Percentiles rank a stretch among this genome's conserved stretches.
Conservation (phyloP, 2,113 vertebrate genomes). For the Percina caprodes region DNA sequence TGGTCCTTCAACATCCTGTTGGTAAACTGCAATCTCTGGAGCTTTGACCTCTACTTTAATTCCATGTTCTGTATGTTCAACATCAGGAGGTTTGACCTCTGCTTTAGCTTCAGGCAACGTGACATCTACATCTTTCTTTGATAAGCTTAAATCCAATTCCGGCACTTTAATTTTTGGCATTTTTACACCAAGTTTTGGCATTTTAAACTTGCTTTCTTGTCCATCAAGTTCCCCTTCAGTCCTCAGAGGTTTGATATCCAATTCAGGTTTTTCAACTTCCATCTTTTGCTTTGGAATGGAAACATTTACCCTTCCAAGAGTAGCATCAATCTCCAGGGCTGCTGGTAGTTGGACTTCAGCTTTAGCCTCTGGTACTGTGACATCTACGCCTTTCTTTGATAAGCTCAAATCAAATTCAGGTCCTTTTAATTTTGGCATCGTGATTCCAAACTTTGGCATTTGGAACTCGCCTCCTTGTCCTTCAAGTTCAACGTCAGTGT, state of each 20-base stretch:
- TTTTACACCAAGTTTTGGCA: slow-evolving; percentile 49
- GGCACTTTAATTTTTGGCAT: slow-evolving; percentile 40
- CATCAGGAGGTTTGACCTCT: slow-evolving; percentile 5
- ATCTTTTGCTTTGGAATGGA: too few species aligned
- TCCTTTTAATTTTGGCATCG: slow-evolving; percentile 35
- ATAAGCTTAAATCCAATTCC: slow-evolving; percentile 40
- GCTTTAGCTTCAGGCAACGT: slow-evolving; percentile 11
- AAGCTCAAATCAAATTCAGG: slow-evolving; percentile 32
- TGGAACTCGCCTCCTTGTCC: slow-evolving; percentile 28
- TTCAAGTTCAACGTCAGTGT: not conserved
- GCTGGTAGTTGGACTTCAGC: not conserved
- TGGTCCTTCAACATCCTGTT: not conserved
- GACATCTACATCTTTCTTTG: slow-evolving; percentile 22
- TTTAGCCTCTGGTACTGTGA: slow-evolving; percentile 25
- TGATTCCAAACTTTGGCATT: slow-evolving; percentile 43
- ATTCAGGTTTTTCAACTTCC: too few species aligned
- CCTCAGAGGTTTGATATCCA: slow-evolving; percentile 10
- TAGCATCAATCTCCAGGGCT: too few species aligned
- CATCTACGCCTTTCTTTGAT: slow-evolving; percentile 25
- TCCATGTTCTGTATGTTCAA: not conserved
- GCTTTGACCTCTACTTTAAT: not conserved
- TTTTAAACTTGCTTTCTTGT: slow-evolving; percentile 41
- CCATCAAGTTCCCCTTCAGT: slow-evolving; percentile 14
- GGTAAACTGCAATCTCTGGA: not conserved
- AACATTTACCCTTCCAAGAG: too few species aligned